phyloP scores from a whole-genome alignment of 2,888 invertebrate species.

The Lasioglossum zephyrum region DNA sequence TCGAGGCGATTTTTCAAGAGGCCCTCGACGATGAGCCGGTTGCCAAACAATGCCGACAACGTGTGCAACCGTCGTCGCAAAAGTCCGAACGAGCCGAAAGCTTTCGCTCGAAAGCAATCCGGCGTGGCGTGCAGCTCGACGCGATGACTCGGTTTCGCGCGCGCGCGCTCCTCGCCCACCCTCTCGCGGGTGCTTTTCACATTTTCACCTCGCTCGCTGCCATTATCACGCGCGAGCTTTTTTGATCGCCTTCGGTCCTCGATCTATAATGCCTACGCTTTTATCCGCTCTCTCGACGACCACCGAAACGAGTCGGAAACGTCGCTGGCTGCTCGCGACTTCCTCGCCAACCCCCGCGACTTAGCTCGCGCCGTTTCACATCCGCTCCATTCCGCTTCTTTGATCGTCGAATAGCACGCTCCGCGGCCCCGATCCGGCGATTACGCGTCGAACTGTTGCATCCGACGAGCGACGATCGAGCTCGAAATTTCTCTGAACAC shows the following conservation, averaged over 20 bases:
- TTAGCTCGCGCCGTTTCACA: conserved; percentile 18
- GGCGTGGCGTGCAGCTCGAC: neutral
- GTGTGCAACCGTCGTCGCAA: conserved; percentile 13
- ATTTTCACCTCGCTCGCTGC: conserved; percentile 11
- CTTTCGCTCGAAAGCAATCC: conserved; percentile 37
- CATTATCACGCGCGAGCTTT: conserved; percentile 43
- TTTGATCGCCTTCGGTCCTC: conserved; percentile 35
- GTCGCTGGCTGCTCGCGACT: conserved; percentile 36
- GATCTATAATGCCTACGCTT: conserved; percentile 42
- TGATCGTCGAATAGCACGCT: conserved; percentile 18
- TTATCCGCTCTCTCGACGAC: conserved; percentile 28
- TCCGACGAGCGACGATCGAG: neutral
- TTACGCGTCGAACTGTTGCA: conserved; percentile 3
- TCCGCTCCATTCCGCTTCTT: conserved; percentile 14
- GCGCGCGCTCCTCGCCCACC: neutral
- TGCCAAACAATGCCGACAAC: conserved; percentile 48
- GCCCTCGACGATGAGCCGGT: conserved; percentile 60
- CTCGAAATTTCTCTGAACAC: neutral
- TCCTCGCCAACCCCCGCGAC: neutral
- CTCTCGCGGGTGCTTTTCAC: conserved; percentile 2
- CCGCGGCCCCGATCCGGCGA: neutral
- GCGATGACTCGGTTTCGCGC: neutral
- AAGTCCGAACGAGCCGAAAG: conserved; percentile 26
- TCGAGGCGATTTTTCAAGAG: conserved; percentile 62
- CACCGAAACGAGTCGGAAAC: conserved; percentile 45